Base-by-base conservation (phyloP, 2,113 vertebrate genomes). In the Rana temporaria region DNA sequence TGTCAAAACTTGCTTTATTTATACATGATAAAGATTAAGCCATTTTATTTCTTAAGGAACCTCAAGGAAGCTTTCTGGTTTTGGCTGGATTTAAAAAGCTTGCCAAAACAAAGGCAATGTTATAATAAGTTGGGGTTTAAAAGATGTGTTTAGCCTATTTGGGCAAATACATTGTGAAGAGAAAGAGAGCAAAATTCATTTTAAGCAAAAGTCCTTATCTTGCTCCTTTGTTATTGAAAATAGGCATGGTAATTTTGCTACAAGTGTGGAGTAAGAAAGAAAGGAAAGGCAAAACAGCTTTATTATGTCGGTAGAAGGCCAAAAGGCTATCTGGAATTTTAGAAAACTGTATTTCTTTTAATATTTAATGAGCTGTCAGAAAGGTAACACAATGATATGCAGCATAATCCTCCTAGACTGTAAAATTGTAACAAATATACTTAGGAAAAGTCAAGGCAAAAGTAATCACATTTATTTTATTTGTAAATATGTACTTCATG, bases 311-410 rank as follows among this genome's bases (percentile, higher is more conserved):
- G 62, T 56, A 66, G 70, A n/a, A 82, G 80, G 70, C 59, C 80
- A 55, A 82, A 65, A 75, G 80, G 70, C 52, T 75, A 82, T 82
- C 80, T 74, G 2, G 32, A 26, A 57, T 74, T 82, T 82, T 59
- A 59, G 62, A 55, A 82, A 59, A 72, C 60, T 66, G 70, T 15
- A 42, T 42, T 82, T 75, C 56, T 75, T 74, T 74, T 24, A 65
- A 73, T 81, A 55, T 81, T 74, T 82, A 82, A 82, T 82, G 62
- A 82, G 52, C 52, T 82, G 80, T 75, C 80, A 67, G 24, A 82
- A 66, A 82, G 57, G 24, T 26, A 70, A 59, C n/a, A 82, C 20
- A 34, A 32, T 72, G 24, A 52, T 63, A 48, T 53, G 38, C 56
- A 32, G 67, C 17, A 26, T 81, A 71, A 80, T 71, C 24, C 6